Percentiles rank a stretch among this genome's conserved stretches.
Evolutionary conservation across 2,797 vertebrate species (phyloP).

Genomic region (Enteromius radiatus): DNA sequence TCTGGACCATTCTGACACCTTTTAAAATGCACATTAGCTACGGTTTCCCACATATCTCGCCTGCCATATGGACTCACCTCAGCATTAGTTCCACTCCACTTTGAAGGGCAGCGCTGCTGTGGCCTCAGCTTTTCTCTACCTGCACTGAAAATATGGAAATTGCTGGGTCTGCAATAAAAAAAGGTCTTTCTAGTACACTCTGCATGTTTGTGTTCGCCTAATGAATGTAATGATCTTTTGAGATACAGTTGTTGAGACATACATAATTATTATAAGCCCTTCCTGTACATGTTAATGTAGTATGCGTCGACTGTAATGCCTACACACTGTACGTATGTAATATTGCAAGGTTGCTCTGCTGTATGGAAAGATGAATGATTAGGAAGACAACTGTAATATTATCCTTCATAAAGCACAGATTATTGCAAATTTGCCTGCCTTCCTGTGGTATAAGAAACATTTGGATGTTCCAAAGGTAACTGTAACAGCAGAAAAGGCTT

Average conservation of each 20-base stretch:
- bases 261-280: not conserved
- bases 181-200: not conserved
- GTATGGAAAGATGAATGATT: not conserved
- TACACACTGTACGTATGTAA: not conserved
- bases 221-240: slow-evolving; percentile 25
- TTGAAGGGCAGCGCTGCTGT: slow-evolving; percentile 64
- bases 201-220: not conserved
- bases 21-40: slow-evolving; percentile 67
- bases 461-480: not conserved
- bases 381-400: not conserved
- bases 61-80: slow-evolving; percentile 63
- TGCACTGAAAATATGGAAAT: slow-evolving; percentile 13
- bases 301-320: not conserved
- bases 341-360: not conserved
- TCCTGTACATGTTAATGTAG: not conserved
- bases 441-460: not conserved
- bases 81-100: slow-evolving; percentile 71
- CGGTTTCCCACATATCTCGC: slow-evolving; percentile 60
- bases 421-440: not conserved
- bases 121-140: slow-evolving; percentile 24
- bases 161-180: slow-evolving; percentile 35
- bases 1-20: slow-evolving; percentile 55
- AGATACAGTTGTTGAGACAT: not conserved
- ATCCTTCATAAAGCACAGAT: not conserved
- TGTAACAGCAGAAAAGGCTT: not conserved